Base-by-base conservation (phyloP, 2,888 invertebrate species). In the Gisinianus flammeolus region DNA sequence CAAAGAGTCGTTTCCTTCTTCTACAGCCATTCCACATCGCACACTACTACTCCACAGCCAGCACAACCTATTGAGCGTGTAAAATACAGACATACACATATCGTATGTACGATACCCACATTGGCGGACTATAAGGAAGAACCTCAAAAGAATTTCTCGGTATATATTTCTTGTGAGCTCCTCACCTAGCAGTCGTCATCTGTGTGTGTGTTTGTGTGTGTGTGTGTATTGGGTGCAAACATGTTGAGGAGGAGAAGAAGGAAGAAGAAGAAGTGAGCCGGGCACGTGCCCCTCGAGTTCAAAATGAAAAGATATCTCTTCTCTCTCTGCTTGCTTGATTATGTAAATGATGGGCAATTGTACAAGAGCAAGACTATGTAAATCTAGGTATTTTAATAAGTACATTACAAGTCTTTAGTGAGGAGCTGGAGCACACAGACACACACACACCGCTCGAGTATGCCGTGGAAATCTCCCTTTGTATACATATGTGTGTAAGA, bases 291-390 rank as follows among this genome's bases (percentile, higher is more conserved):
- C 68, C 68, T 72, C 70, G 70, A 71, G 64, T 33, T 58, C 52
- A 52, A 35, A 78, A 73, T 73, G 73, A 78, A 78, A 73, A 58
- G 68, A 78, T 56, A 68, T 78, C 67, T 68, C 52, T 77, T 71
- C 62, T 72, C 72, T 35, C 35, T 54, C 54, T 74, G 68, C 58
- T 58, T 78, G 67, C 78, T 78, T 78, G 72, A 73, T 73, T 78
- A 78, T 78, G 78, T 73, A 78, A 78, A 78, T 78, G 78, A 78
- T 78, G 73, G 78, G 73, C 67, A 77, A 78, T 78, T 78, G 73
- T 73, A 72, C 22, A n/a, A 62, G n/a, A 62, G 30, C 24, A 58
- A 56, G 72, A 10, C 35, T 56, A 62, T 72, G 72, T 72, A 62
- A 62, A 72, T 72, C 62, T 19, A 56, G 30, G 54, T 26, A 58